Base-by-base conservation (phyloP, 2,113 vertebrate genomes). In the Heliornis fulica region DNA sequence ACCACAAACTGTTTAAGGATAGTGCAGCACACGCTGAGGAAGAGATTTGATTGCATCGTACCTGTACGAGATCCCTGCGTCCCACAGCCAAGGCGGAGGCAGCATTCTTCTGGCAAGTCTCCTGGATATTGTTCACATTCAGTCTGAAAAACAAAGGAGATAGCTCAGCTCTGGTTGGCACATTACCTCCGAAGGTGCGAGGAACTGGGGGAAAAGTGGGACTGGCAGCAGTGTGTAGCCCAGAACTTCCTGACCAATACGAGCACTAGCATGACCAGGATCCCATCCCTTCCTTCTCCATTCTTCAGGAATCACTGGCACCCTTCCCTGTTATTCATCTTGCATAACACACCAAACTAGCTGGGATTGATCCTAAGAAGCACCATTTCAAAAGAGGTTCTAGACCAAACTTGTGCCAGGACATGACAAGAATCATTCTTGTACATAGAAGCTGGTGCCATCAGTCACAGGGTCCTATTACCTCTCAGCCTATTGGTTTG, bases 71-170 rank as follows among this genome's bases (percentile, higher is more conserved):
- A 72, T 99, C 99, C 92, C 98, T 97, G 87, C 99, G 99, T 54
- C 99, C 99, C 11, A 99, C 98, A 0, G 98, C 93, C 64, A 99
- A 95, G 15, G 99, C 99, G 0, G 98, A 99, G 6, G 99, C 97
- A 0, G 99, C 98, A 2, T 99, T 99, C 98, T 99, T 99, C 98
- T 99, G 99, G 97, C 99, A 99, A 0, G 99, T 99, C 81, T 99
- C 99, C 97, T 99, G 98, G 96, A 99, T 99, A 93, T 99, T 99
- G 28, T 98, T 98, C 96, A 99, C 97, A 41, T 99, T 99, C 80
- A 99, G 90, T 96, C 99, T 99, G 95, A 71, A 96, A 96, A 93
- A 57, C 53, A 65, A 91, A 95, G 34, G 34, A 63, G 43, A 69
- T 1, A 83, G 43, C 32, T 90, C 51, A 88, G 92, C 26, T 89